These are phyloP conservation scores for Romanomermis culicivorax DNA, from an alignment of 2,888 invertebrate species.

Conservation along the genomic window DNA sequence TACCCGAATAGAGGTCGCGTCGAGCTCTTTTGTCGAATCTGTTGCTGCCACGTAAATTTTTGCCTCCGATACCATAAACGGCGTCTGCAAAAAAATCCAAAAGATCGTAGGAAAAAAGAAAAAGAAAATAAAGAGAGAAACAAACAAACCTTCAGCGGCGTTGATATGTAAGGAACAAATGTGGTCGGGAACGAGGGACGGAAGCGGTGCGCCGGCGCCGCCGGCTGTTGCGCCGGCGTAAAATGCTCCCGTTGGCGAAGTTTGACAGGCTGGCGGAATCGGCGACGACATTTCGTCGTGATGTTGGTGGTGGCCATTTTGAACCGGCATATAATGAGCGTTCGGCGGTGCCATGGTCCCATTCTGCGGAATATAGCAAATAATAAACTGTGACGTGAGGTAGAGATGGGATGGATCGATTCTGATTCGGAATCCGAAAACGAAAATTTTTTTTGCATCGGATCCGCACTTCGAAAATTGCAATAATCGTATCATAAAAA, in stretches of 20 bases:
- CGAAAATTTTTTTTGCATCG: too few relatives aligned
- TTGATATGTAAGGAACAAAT: conserved; percentile 1
- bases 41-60: not conserved
- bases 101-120: too few relatives aligned
- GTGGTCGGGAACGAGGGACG: not conserved
- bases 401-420: too few relatives aligned
- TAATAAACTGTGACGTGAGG: too few relatives aligned
- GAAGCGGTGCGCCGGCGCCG: not conserved
- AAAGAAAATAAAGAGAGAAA: too few relatives aligned
- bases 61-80: not conserved
- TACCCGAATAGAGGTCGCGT: not conserved
- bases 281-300: not conserved
- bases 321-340: not conserved
- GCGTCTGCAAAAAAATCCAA: too few relatives aligned
- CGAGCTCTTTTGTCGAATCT: not conserved
- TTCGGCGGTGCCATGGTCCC: not conserved
- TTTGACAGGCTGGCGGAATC: not conserved
- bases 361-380: conserved; percentile 1
- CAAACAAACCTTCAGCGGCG: too few relatives aligned
- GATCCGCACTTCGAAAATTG: too few relatives aligned
- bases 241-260: not conserved
- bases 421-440: too few relatives aligned
- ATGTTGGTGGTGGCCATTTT: not conserved
- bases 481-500: too few relatives aligned
- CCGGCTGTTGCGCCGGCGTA: too few relatives aligned